These are phyloP conservation scores for Sinelater perroti DNA, from an alignment of 2,888 invertebrate genomes.

Conservation along the genomic window DNA sequence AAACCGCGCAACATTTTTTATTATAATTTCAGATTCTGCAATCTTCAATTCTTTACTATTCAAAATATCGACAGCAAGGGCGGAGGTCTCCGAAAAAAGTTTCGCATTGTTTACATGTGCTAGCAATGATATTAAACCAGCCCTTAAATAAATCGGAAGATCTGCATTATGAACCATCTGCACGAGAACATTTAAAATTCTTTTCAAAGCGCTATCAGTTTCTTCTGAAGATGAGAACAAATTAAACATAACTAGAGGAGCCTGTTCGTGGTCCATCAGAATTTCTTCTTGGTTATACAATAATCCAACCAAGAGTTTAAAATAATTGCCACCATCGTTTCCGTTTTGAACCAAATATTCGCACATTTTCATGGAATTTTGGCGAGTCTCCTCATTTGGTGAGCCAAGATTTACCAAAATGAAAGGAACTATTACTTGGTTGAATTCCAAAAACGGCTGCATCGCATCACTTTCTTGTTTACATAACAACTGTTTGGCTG, in stretches of 20 bases:
- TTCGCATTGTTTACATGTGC: conserved; percentile 47
- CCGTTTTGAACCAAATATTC: conserved; percentile 55
- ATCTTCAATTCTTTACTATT: conserved; percentile 36
- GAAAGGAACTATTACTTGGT: conserved; percentile 62
- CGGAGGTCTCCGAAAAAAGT: conserved; percentile 49
- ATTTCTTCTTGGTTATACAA: conserved; percentile 67
- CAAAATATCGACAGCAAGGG: conserved; percentile 46
- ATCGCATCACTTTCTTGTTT: conserved; percentile 47
- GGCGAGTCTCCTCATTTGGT: conserved; percentile 65
- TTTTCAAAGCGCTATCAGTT: conserved; percentile 48
- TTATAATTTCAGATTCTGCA: conserved; percentile 47
- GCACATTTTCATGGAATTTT: conserved; percentile 66
- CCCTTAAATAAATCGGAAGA: conserved; percentile 60
- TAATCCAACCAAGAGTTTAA: conserved; percentile 63
- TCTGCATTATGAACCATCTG: conserved; percentile 54
- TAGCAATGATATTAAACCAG: conserved; percentile 58
- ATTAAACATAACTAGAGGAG: conserved; percentile 70
- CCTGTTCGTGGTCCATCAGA: conserved; percentile 71
- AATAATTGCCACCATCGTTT: conserved; percentile 58
- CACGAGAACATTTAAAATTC: conserved; percentile 49
- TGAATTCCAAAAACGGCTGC: conserved; percentile 57
- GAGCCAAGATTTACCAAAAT: conserved; percentile 68
- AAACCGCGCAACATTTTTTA: conserved; percentile 48
- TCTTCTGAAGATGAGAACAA: conserved; percentile 63
- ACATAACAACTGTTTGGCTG: conserved; percentile 39